These are phyloP conservation scores for Heliconius nattereri DNA, from an alignment of 1,140 invertebrate genomes.

Conservation along the genomic window DNA sequence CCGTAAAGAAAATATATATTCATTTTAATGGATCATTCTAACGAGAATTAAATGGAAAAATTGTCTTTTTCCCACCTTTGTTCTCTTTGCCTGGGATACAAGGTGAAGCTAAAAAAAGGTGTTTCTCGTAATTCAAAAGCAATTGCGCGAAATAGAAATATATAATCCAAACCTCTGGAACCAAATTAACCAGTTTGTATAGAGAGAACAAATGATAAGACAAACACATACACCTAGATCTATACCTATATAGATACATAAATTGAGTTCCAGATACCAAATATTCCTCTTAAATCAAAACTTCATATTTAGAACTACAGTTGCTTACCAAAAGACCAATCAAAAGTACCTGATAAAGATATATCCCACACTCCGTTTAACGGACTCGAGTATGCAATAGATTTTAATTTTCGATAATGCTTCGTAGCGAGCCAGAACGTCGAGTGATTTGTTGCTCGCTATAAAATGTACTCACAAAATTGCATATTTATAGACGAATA, in stretches of 20 bases:
- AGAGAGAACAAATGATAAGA: too few relatives aligned
- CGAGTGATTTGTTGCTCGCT: constrained; percentile 9
- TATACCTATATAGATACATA: too few relatives aligned
- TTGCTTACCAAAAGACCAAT: background rate
- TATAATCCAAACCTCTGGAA: background rate
- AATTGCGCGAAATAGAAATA: background rate
- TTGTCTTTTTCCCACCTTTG: too few relatives aligned
- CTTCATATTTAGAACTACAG: background rate
- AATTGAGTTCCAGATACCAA: too few relatives aligned
- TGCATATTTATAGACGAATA: constrained; percentile 5
- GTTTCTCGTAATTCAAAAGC: background rate
- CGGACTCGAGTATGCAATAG: constrained; percentile 3
- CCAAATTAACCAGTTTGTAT: background rate
- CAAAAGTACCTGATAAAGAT: background rate
- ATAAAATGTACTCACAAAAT: constrained; percentile 14
- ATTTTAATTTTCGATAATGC: constrained; percentile 13
- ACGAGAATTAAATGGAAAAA: too few relatives aligned
- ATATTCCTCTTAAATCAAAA: background rate
- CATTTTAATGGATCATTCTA: too few relatives aligned
- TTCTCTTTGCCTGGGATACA: too few relatives aligned
- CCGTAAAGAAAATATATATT: too few relatives aligned
- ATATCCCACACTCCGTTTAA: background rate
- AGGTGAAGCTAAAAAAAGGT: too few relatives aligned
- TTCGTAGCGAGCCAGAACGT: constrained; percentile 3
- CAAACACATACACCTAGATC: too few relatives aligned